phyloP scores from a whole-genome alignment of 2,888 invertebrate genomes.

The Vanessa cardui region DNA sequence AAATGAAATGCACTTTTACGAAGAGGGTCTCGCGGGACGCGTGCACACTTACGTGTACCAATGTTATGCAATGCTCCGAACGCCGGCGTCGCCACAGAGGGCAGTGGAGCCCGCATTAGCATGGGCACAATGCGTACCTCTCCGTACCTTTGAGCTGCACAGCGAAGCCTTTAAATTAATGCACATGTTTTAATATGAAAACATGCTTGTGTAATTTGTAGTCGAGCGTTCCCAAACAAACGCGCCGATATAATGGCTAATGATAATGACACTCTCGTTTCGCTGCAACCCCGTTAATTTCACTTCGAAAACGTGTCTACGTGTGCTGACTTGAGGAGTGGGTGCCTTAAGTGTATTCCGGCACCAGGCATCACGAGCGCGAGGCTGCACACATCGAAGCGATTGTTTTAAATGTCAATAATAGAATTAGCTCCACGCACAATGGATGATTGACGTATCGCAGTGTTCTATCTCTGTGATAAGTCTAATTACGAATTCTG shows the following conservation, averaged over 20 bases:
- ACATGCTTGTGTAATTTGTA: conserved; percentile 52
- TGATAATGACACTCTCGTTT: conserved; percentile 46
- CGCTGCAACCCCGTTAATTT: conserved; percentile 37
- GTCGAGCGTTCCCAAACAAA: conserved; percentile 49
- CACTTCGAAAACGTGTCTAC: conserved; percentile 38
- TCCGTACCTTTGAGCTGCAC: conserved; percentile 45
- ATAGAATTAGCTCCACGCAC: conserved; percentile 57
- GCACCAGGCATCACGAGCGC: conserved; percentile 18
- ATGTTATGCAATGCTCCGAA: conserved; percentile 48
- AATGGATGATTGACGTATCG: conserved; percentile 70
- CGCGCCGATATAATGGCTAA: conserved; percentile 46
- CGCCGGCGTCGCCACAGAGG: conserved; percentile 54
- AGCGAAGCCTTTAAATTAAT: conserved; percentile 60
- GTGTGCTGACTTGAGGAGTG: conserved; percentile 22
- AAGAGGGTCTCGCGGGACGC: conserved; percentile 14
- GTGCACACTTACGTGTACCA: conserved; percentile 12
- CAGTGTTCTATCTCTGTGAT: conserved; percentile 51
- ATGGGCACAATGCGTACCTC: conserved; percentile 57
- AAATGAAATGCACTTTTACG: conserved; percentile 1
- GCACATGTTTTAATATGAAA: conserved; percentile 55
- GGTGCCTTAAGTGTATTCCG: conserved; percentile 21
- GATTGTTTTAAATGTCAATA: conserved; percentile 68
- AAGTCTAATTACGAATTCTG: conserved; percentile 38
- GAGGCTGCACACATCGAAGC: conserved; percentile 43
- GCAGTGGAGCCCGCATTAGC: conserved; percentile 58